These are phyloP conservation scores for Adelognathus sp. DNA, from an alignment of 2,888 invertebrate genomes.

Conservation along the genomic window DNA sequence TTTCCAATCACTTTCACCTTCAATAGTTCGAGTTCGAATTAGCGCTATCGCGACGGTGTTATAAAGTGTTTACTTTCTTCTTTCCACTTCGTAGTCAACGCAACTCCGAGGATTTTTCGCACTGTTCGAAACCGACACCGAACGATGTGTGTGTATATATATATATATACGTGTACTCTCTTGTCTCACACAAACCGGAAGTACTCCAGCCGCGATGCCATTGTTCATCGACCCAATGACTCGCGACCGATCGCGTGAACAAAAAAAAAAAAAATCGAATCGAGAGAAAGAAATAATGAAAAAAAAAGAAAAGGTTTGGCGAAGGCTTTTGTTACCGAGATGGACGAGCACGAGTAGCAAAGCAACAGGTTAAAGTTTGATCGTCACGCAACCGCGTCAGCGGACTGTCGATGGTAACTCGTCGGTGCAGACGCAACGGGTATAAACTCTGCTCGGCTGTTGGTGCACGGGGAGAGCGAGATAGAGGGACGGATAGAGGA, in stretches of 20 bases:
- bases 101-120: background rate
- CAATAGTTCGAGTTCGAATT: too few species aligned
- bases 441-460: constrained; percentile 14
- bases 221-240: background rate
- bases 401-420: constrained; percentile 59
- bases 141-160: background rate
- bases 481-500: constrained; percentile 24
- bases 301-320: background rate
- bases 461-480: constrained; percentile 13
- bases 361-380: constrained; percentile 60
- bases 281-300: background rate
- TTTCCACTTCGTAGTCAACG: background rate
- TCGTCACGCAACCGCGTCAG: constrained; percentile 57
- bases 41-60: too few species aligned
- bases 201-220: constrained; percentile 27
- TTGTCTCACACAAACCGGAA: constrained; percentile 22
- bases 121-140: background rate
- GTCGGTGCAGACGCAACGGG: constrained; percentile 58
- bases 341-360: background rate
- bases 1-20: too few species aligned
- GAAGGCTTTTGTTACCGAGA: background rate
- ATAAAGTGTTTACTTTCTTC: too few species aligned
- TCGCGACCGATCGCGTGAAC: background rate
- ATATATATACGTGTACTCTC: background rate
- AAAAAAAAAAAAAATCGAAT: background rate